Percentiles rank a stretch among this genome's conserved stretches.
Evolutionary conservation across 2,888 invertebrate species (phyloP).

Genomic region (Rhamphomyia laevipes): DNA sequence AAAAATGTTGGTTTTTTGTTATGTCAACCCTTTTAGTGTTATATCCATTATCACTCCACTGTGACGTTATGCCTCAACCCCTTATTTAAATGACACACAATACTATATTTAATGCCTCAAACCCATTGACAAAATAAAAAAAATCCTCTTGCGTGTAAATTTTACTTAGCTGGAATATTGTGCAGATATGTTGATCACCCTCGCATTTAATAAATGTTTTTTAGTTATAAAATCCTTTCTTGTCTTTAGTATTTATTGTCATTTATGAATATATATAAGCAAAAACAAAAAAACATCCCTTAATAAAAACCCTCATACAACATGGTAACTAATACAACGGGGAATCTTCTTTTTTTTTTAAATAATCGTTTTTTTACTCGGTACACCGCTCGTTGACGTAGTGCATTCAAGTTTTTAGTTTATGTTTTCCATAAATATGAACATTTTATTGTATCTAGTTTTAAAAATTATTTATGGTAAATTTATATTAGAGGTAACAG

Average conservation of each 20-base stretch:
- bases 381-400: neutral
- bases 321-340: neutral
- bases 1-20: neutral
- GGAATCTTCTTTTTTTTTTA: neutral
- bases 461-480: neutral
- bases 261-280: no score
- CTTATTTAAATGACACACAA: neutral
- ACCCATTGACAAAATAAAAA: no score
- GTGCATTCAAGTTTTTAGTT: no score
- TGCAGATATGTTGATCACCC: no score
- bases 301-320: neutral
- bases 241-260: no score
- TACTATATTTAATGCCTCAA: no score
- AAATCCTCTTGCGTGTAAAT: no score
- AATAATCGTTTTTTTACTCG: neutral
- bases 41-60: conserved; percentile 8
- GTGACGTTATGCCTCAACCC: neutral
- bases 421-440: neutral
- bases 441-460: neutral
- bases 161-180: no score
- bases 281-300: no score
- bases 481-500: neutral
- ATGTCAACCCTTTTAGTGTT: conserved; percentile 15
- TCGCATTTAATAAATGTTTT: no score
- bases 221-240: no score